Evolutionary conservation across 2,113 vertebrate species (phyloP).

Genomic region (Sisor rabdophorus): DNA sequence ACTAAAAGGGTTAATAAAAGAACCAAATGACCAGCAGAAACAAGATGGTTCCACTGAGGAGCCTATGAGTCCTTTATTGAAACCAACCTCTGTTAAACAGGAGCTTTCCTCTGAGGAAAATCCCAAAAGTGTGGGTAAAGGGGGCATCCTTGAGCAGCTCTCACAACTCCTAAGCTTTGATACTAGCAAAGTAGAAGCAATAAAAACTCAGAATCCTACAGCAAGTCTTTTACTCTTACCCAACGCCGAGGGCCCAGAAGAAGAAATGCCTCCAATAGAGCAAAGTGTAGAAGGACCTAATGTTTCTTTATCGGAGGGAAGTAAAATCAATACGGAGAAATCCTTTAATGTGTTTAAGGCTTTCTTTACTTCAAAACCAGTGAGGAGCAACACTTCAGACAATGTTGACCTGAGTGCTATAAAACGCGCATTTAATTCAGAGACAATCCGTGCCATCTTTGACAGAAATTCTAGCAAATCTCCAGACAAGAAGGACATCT

Average conservation of each 20-base stretch:
- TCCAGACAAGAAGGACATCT: conserved; percentile 48
- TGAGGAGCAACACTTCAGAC: conserved; percentile 77
- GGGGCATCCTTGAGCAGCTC: conserved; percentile 81
- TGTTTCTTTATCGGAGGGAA: conserved; percentile 49
- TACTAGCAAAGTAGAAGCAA: conserved; percentile 65
- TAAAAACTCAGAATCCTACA: conserved; percentile 39
- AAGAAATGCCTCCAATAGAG: background rate
- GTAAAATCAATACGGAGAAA: conserved; percentile 70
- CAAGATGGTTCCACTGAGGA: conserved; percentile 73
- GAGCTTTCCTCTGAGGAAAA: conserved; percentile 54
- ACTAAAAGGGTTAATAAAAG: conserved; percentile 81
- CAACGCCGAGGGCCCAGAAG: background rate
- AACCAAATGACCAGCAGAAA: conserved; percentile 61
- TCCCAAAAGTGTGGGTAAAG: conserved; percentile 64
- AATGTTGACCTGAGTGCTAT: conserved; percentile 75
- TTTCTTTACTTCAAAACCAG: conserved; percentile 79
- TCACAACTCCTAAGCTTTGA: conserved; percentile 81
- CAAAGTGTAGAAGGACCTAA: conserved; percentile 32
- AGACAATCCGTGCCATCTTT: conserved; percentile 81
- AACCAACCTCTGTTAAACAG: conserved; percentile 65
- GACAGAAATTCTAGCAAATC: conserved; percentile 71
- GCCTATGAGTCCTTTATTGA: conserved; percentile 57
- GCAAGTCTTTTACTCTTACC: conserved; percentile 30
- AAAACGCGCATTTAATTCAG: conserved; percentile 81
- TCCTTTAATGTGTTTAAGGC: conserved; percentile 88